Percentiles rank a stretch among this genome's conserved stretches.
Conservation (phyloP, 2,797 vertebrate genomes). For the Aplochiton taeniatus region DNA sequence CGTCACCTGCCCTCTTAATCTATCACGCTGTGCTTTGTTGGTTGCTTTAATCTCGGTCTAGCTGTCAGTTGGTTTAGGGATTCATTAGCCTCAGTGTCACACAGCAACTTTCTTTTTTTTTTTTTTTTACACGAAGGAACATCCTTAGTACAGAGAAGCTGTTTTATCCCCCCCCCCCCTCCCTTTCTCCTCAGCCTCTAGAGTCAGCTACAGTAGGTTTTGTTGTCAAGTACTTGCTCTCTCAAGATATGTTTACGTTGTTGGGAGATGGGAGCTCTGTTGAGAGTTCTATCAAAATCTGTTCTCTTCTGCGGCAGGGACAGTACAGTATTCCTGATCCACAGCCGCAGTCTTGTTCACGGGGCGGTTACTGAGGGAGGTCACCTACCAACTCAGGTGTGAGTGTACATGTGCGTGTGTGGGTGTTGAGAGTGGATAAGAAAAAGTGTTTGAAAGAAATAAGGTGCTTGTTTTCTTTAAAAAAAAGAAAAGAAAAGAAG, state of each 20-base stretch:
- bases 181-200: constrained; percentile 17
- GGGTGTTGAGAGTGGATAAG: not conserved
- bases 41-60: constrained; percentile 44
- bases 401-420: constrained; percentile 27
- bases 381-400: constrained; percentile 48
- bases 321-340: constrained; percentile 42
- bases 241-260: constrained; percentile 38
- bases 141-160: constrained; percentile 45
- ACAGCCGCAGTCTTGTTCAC: constrained; percentile 29
- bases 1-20: constrained; percentile 32
- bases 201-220: constrained; percentile 43
- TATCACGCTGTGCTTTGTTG: constrained; percentile 14
- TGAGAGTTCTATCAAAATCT: not conserved
- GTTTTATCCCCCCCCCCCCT: constrained; percentile 2
- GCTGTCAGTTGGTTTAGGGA: constrained; percentile 40
- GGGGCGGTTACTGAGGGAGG: constrained; percentile 37
- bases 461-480: too few relatives aligned
- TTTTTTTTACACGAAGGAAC: constrained; percentile 30
- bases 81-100: constrained; percentile 55
- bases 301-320: not conserved
- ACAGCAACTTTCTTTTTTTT: too few relatives aligned
- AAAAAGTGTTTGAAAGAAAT: constrained; percentile 17
- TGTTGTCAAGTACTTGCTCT: constrained; percentile 48
- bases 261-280: constrained; percentile 47
- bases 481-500: too few relatives aligned